These are phyloP conservation scores for Bothrops jararaca DNA, from an alignment of 2,113 vertebrate genomes.

Conservation along the genomic window DNA sequence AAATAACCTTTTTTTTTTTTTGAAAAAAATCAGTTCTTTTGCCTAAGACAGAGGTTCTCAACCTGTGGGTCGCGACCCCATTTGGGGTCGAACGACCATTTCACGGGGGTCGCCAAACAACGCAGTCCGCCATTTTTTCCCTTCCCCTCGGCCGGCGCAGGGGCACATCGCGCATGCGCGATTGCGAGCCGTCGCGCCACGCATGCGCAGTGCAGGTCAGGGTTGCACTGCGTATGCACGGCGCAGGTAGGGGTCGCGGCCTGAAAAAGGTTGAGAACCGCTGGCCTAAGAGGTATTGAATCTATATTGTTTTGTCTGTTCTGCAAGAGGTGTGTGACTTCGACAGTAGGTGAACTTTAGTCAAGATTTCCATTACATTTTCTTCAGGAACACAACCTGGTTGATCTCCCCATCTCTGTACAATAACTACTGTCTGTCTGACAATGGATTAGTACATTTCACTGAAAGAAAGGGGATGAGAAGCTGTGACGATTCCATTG, in stretches of 20 bases:
- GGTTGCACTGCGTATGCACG: no score
- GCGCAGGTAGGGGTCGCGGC: no score
- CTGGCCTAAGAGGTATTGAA: background rate
- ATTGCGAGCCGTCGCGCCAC: no score
- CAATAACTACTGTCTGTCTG: background rate
- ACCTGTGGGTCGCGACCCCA: no score
- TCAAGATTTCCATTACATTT: slow-evolving; percentile 10
- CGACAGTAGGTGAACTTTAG: background rate
- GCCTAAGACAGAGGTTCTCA: no score
- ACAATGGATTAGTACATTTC: background rate
- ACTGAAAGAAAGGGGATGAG: background rate
- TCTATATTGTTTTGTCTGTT: background rate
- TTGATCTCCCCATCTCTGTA: background rate
- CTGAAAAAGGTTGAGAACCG: no score
- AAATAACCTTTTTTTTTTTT: background rate
- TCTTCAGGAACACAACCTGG: slow-evolving; percentile 3
- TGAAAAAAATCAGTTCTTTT: background rate
- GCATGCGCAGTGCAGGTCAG: no score
- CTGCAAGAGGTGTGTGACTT: background rate
- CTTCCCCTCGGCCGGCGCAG: no score
- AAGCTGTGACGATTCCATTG: background rate
- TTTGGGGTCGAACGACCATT: no score
- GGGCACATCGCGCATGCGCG: no score
- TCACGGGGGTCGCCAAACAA: no score
- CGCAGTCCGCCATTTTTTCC: no score